A percentile compares a stretch with the other conserved stretches of the same genome.
phyloP scores from a whole-genome alignment of 1,140 invertebrate species.

The Maconellicoccus hirsutus region DNA sequence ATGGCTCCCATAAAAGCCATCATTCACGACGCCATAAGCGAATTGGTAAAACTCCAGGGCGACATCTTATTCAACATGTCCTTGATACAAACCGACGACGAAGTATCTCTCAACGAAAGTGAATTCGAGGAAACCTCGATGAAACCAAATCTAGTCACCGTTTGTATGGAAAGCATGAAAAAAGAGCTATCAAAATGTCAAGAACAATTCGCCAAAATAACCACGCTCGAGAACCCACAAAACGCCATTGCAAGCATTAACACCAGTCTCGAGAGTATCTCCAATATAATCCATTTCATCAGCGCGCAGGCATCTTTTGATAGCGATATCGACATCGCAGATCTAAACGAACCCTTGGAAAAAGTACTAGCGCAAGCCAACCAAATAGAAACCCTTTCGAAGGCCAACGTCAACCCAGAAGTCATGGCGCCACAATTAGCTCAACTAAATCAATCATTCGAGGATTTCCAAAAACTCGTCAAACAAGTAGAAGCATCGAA shows the following conservation, averaged over 20 bases:
- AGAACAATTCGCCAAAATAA: not conserved
- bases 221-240: not conserved
- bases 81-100: not conserved
- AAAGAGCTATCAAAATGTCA: not conserved
- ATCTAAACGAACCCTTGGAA: not conserved
- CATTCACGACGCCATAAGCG: not conserved
- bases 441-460: not conserved
- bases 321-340: not conserved
- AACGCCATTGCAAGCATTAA: not conserved
- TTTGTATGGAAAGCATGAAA: not conserved
- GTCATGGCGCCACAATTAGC: not conserved
- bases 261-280: constrained; percentile 4
- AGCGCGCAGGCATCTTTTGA: not conserved
- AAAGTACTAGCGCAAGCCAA: not conserved
- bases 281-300: not conserved
- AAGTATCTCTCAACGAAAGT: not conserved
- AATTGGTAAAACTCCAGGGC: not conserved
- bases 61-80: constrained; percentile 14
- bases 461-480: not conserved
- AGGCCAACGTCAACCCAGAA: not conserved
- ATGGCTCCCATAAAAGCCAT: not conserved
- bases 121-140: not conserved
- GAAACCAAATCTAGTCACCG: not conserved
- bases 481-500: not conserved
- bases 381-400: not conserved